Base-by-base conservation (phyloP, 2,888 invertebrate genomes). In the Clanis bilineata region DNA sequence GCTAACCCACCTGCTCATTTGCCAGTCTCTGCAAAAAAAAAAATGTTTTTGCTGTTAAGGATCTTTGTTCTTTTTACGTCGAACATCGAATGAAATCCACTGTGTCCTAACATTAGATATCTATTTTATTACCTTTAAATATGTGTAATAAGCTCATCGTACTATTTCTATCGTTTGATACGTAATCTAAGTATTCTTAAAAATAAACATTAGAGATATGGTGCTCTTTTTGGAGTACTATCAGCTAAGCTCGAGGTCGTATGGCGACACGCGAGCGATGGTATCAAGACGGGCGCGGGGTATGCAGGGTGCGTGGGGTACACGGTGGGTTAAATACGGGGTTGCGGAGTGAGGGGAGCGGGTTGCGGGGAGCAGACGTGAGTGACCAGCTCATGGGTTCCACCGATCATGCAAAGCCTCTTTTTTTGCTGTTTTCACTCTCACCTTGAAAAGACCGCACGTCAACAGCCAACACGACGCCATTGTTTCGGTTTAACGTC, bases 371-470 rank as follows among this genome's bases (percentile, higher is more conserved):
- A 28, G n/a, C n/a, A n/a, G n/a, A n/a, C n/a, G 12, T 12, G 28
- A 18, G 28, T 51, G 51, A 32, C 32, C 51, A 51, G 18, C 51
- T 18, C 51, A 18, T 18, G 38, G 7, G 18, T 39, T 10, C 38
- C 44, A 43, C 36, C n/a, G 15, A 32, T 23, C 60, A n/a, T 23
- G 51, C 51, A 51, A 32, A 6, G 18, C 18, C 51, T 51, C 25
- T 47, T 25, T 5, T 28, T 47, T 51, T 32, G 18, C 18, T 51
- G 28, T 51, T 51, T 32, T 51, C 51, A 51, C 32, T 51, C 15
- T 51, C 51, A 51, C 51, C 51, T 51, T 51, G 51, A 51, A 51
- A 51, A 25, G 47, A 51, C 47, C 15, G 28, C 51, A 51, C 51
- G 51, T 18, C 32, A 51, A 21, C 51, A 51, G 51, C 51, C 18